Percentiles rank a stretch among this genome's conserved stretches.
phyloP scores from a whole-genome alignment of 1,140 invertebrate species.

The Halyomorpha halys region DNA sequence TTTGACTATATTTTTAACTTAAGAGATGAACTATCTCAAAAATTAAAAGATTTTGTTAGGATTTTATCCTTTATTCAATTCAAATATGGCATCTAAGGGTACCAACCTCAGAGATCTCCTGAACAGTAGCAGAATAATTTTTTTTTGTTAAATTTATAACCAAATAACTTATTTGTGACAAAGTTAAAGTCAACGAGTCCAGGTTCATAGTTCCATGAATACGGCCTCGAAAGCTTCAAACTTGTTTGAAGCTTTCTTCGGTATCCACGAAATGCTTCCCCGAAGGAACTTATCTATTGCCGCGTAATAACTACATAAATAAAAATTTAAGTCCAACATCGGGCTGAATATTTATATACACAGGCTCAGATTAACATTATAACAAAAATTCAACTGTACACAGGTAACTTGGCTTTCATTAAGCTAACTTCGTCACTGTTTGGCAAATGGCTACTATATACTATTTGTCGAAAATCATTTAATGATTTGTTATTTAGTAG shows the following conservation, averaged over 20 bases:
- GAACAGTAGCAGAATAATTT: constrained; percentile 79
- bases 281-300: constrained; percentile 44
- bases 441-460: constrained; percentile 24
- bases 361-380: constrained; percentile 34
- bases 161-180: constrained; percentile 95
- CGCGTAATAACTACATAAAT: constrained; percentile 48
- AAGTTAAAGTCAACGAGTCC: constrained; percentile 93
- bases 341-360: constrained; percentile 36
- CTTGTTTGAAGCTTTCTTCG: constrained; percentile 70
- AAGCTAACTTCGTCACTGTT: constrained; percentile 24
- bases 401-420: constrained; percentile 17
- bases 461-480: constrained; percentile 4
- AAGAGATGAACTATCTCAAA: too few species aligned
- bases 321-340: constrained; percentile 55
- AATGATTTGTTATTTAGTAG: background rate
- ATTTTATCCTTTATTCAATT: too few species aligned
- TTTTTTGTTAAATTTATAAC: constrained; percentile 91
- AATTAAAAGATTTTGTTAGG: too few species aligned
- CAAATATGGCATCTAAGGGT: background rate
- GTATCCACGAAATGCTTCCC: constrained; percentile 50
- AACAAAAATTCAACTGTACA: constrained; percentile 23
- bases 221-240: constrained; percentile 69
- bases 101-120: constrained; percentile 67
- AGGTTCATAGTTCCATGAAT: constrained; percentile 97
- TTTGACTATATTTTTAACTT: background rate